Percentiles rank a stretch among this genome's conserved stretches.
phyloP scores from a whole-genome alignment of 2,888 invertebrate species.

The Heliothis peltigera region DNA sequence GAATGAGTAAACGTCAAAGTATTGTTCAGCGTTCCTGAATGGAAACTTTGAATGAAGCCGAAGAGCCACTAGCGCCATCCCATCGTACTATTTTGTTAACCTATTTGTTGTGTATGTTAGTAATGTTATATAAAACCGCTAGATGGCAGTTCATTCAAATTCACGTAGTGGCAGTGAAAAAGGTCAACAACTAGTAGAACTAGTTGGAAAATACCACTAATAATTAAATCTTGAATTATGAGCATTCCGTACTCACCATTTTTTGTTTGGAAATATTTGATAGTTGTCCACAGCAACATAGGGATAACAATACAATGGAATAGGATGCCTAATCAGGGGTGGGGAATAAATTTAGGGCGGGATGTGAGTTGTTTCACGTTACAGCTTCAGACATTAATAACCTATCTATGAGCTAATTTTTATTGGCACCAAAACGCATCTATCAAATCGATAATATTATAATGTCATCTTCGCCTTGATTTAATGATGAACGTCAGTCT shows the following conservation, averaged over 20 bases:
- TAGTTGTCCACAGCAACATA: conserved; percentile 46
- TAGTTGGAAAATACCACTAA: not conserved
- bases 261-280: conserved; percentile 46
- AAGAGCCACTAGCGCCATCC: conserved; percentile 31
- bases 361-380: conserved; percentile 27
- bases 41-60: conserved; percentile 20
- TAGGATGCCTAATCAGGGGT: conserved; percentile 24
- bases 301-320: conserved; percentile 4
- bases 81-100: not conserved
- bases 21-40: conserved; percentile 9
- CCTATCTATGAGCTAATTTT: conserved; percentile 10
- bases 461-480: conserved; percentile 24
- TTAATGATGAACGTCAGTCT: conserved; percentile 4
- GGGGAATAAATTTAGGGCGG: conserved; percentile 33
- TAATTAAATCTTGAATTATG: not conserved
- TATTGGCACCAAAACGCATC: conserved; percentile 31
- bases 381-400: conserved; percentile 20
- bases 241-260: conserved; percentile 34
- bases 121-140: conserved; percentile 9
- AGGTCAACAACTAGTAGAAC: not conserved
- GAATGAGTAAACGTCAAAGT: not conserved
- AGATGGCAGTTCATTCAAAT: conserved; percentile 40
- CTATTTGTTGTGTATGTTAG: not conserved
- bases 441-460: conserved; percentile 14
- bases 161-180: not conserved